phyloP scores from a whole-genome alignment of 2,113 vertebrate genomes.

The Anoplopoma fimbria region DNA sequence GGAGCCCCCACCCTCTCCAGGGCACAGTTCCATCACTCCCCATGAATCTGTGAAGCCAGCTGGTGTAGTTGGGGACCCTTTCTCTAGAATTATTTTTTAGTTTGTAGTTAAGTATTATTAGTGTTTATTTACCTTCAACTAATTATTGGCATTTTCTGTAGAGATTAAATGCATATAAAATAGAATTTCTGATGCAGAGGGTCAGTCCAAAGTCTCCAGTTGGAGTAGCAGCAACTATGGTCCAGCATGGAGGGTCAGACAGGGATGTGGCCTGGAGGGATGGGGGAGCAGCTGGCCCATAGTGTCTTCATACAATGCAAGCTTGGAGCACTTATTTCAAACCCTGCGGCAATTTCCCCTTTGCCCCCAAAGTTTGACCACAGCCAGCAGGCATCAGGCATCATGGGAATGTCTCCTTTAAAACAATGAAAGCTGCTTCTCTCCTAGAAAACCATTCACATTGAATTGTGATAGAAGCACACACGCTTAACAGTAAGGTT shows the following conservation, averaged over 20 bases:
- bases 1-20: too few species aligned
- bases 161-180: background rate
- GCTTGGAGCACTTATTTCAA: slow-evolving; percentile 42
- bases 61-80: too few species aligned
- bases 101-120: background rate
- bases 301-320: slow-evolving; percentile 18
- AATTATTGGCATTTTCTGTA: background rate
- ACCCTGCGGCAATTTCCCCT: slow-evolving; percentile 59
- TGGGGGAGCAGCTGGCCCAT: slow-evolving; percentile 21
- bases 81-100: background rate
- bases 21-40: too few species aligned
- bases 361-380: slow-evolving; percentile 29
- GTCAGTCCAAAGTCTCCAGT: background rate
- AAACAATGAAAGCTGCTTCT: background rate
- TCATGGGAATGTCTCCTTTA: slow-evolving; percentile 13
- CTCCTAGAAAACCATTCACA: background rate
- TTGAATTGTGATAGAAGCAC: slow-evolving; percentile 7
- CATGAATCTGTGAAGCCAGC: too few species aligned
- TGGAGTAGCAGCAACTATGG: background rate
- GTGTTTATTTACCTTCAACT: background rate
- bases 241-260: background rate
- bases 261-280: slow-evolving; percentile 20
- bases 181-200: background rate
- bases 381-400: slow-evolving; percentile 22
- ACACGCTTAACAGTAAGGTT: background rate